Percentiles rank a stretch among this genome's conserved stretches.
Evolutionary conservation across 2,113 vertebrate species (phyloP).

Genomic region (Aspidoscelis tigris): DNA sequence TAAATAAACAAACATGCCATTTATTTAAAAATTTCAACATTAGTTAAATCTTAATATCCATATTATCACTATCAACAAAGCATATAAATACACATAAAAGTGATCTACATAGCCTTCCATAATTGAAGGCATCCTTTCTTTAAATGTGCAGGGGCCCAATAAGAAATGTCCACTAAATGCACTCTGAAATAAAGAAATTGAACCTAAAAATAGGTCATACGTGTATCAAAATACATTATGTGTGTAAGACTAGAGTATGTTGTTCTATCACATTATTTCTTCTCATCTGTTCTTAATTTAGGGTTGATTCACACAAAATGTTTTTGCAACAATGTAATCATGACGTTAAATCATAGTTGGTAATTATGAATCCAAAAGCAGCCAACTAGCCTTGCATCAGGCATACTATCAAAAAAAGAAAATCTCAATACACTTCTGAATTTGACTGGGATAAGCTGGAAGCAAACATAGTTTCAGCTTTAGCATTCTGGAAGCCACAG

Average conservation of each 20-base stretch:
- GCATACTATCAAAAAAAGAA: not conserved
- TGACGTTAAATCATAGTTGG: conserved; percentile 6
- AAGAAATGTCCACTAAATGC: not conserved
- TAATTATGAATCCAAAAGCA: conserved; percentile 18
- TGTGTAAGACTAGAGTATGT: not conserved
- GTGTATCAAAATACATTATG: no score
- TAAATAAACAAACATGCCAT: not conserved
- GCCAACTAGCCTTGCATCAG: not conserved
- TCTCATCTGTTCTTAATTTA: conserved; percentile 1
- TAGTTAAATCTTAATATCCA: not conserved
- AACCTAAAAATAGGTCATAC: not conserved
- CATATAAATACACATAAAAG: not conserved
- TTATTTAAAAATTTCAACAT: conserved; percentile 1
- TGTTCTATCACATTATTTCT: not conserved
- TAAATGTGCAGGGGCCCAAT: not conserved
- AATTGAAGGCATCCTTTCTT: not conserved
- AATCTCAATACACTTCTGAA: not conserved
- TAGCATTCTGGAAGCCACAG: not conserved
- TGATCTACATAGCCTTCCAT: not conserved
- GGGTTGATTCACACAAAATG: conserved; percentile 29
- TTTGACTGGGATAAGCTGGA: not conserved
- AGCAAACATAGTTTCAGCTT: not conserved
- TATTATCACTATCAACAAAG: conserved; percentile 8
- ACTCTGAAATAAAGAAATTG: not conserved
- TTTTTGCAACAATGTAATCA: conserved; percentile 37